Evolutionary conservation across 2,888 invertebrate species (phyloP), one percentile per base, ranked within the genome.

Genomic region (Panzeria rudis): DNA sequence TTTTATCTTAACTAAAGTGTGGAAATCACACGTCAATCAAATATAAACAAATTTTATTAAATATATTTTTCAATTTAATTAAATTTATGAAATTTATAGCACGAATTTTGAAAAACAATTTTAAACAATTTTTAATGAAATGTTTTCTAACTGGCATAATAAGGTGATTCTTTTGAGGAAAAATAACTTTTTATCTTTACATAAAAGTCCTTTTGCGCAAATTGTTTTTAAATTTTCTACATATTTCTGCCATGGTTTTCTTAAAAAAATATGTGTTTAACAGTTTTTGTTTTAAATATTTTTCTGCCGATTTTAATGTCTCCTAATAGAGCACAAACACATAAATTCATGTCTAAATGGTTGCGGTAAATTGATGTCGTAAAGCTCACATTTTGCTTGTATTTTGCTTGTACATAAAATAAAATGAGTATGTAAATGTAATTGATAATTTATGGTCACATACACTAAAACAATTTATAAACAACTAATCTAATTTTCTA

Each of bases 391-490:
- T 15, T n/a, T 20, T 23, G 25, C 50, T 23, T 66, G 8, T 44
- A 29, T 35, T 35, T 35, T 3, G 20, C 32, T 23, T 23, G 13
- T 41, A 38, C 13, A 17, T 52, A 20, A 29, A 38, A 29, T 47
- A 50, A 78, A 61, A 69, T 50, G 35, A 41, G 61, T 61, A 68
- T 59, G 41, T 54, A 29, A 61, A 68, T 72, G 56, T 72, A 83
- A 83, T 83, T 83, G 77, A 66, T 73, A 83, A 83, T 69, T 78
- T 83, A 78, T 83, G 68, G 68, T 59, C 72, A 62, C 59, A 77
- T 54, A 29, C 52, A 68, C 23, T 13, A 20, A 62, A 62, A 72
- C 62, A 83, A 83, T 73, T 73, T 78, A 78, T 69, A 68, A 69
- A 77, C 68, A 73, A 61, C 41, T 61, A 73, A 78, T 62, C 73